These are phyloP conservation scores for Oscheius sp. DNA, from an alignment of 2,888 invertebrate genomes.

Conservation along the genomic window DNA sequence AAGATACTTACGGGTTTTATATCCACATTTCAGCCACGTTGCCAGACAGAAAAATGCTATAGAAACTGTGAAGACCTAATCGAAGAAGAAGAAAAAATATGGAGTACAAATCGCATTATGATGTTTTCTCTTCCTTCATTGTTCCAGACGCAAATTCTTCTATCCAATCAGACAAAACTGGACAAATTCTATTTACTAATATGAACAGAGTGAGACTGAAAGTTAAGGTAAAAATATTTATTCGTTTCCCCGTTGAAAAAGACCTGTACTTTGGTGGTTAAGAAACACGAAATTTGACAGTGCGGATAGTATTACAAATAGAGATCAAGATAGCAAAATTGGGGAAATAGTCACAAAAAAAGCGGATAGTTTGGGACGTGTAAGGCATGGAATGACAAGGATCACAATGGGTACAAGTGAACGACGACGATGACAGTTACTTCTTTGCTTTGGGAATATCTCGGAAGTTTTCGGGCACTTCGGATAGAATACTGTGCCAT, in stretches of 20 bases:
- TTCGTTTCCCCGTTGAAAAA: conserved; percentile 15
- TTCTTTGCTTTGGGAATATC: conserved; percentile 71
- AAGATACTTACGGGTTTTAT: no score
- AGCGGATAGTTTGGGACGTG: not conserved
- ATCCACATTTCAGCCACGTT: no score
- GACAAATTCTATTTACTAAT: no score
- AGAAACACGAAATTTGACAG: conserved; percentile 9
- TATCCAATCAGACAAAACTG: no score
- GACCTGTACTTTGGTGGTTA: conserved; percentile 24
- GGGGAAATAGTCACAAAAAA: not conserved
- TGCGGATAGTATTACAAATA: not conserved
- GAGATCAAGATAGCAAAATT: not conserved
- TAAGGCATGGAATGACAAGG: conserved; percentile 26
- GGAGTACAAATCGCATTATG: not conserved
- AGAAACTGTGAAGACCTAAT: not conserved
- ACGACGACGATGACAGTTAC: conserved; percentile 24
- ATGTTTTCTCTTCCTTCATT: not conserved
- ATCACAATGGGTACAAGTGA: conserved; percentile 29
- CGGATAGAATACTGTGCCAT: conserved; percentile 71
- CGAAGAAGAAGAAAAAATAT: not conserved
- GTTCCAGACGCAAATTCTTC: not conserved
- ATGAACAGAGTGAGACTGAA: no score
- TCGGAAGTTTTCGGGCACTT: conserved; percentile 71
- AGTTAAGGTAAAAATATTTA: conserved; percentile 19
- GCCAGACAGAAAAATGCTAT: no score